These are phyloP conservation scores for Centroberyx gerrardi DNA, from an alignment of 2,797 vertebrate species.

Conservation along the genomic window DNA sequence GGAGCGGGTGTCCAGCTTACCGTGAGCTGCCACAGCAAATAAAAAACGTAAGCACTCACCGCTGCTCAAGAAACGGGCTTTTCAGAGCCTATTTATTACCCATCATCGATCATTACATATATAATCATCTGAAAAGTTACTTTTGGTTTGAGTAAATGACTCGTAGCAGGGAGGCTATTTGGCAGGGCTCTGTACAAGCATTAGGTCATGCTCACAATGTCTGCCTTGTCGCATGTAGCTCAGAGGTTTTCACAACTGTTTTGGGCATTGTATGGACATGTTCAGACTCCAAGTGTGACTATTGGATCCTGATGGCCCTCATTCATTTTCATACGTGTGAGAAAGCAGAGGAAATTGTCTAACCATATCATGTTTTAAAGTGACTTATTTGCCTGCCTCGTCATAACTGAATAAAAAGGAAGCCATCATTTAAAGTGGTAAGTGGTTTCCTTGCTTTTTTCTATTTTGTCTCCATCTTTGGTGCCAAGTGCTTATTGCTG, in stretches of 20 bases:
- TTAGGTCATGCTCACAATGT: conserved; percentile 61
- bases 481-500: no score
- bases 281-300: not conserved
- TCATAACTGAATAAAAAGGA: not conserved
- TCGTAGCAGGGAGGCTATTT: conserved; percentile 51
- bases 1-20: not conserved
- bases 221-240: conserved; percentile 37
- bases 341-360: not conserved
- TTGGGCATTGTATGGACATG: not conserved
- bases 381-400: conserved; percentile 1
- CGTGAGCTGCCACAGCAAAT: conserved; percentile 43
- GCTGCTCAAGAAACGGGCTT: conserved; percentile 23
- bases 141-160: conserved; percentile 57
- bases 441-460: no score
- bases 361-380: not conserved
- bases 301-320: conserved; percentile 7
- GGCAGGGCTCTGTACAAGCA: conserved; percentile 41
- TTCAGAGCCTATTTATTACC: conserved; percentile 39
- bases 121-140: conserved; percentile 45
- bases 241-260: conserved; percentile 15
- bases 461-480: no score
- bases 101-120: conserved; percentile 67
- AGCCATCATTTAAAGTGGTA: not conserved
- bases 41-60: conserved; percentile 39
- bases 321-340: not conserved